phyloP scores from a whole-genome alignment of 1,140 invertebrate species.

The Mycetomoellerius zeteki region DNA sequence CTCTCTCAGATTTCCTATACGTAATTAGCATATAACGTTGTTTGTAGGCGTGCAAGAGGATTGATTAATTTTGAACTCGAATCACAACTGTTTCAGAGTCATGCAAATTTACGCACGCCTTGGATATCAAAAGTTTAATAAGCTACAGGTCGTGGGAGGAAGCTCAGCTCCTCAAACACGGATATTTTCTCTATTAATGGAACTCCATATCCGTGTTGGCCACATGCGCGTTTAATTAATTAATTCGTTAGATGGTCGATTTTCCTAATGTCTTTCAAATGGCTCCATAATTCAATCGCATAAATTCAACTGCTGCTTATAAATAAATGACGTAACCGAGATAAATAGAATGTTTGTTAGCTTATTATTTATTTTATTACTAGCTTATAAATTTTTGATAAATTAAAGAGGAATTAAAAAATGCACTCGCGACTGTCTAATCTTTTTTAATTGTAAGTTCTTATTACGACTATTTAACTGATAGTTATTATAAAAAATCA shows the following conservation, averaged over 20 bases:
- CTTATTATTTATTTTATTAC: background rate
- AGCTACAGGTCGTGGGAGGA: slow-evolving; percentile 9
- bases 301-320: background rate
- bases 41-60: slow-evolving; percentile 13
- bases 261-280: slow-evolving; percentile 17
- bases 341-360: background rate
- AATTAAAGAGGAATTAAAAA: background rate
- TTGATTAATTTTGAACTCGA: slow-evolving; percentile 55
- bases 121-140: slow-evolving; percentile 61
- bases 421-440: background rate
- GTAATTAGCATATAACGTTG: slow-evolving; percentile 24
- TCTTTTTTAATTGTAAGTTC: background rate
- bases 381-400: slow-evolving; percentile 9
- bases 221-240: slow-evolving; percentile 33
- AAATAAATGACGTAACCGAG: background rate
- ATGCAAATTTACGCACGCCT: slow-evolving; percentile 19
- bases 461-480: background rate
- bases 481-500: background rate
- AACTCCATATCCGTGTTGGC: background rate
- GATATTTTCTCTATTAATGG: slow-evolving; percentile 39
- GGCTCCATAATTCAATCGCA: background rate
- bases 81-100: slow-evolving; percentile 23
- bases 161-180: slow-evolving; percentile 1
- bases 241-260: background rate
- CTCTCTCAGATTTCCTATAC: slow-evolving; percentile 4